These are phyloP conservation scores for Lophius americanus DNA, from an alignment of 2,797 vertebrate genomes.

Conservation along the genomic window DNA sequence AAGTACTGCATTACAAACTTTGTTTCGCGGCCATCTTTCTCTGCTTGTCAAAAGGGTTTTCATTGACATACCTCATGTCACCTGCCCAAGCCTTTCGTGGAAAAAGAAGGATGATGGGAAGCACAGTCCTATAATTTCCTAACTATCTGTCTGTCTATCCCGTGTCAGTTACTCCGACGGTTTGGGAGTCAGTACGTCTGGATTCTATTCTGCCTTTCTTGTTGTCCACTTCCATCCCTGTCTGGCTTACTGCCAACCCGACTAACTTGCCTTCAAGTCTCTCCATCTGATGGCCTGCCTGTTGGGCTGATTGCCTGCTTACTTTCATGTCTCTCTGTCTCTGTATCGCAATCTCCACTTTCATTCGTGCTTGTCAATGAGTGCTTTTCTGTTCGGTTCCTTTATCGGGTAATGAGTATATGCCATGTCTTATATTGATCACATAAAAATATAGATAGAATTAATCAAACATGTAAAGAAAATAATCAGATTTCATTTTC, in stretches of 20 bases:
- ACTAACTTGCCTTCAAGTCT: constrained; percentile 51
- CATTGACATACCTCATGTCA: constrained; percentile 42
- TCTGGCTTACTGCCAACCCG: constrained; percentile 44
- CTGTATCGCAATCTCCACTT: constrained; percentile 2
- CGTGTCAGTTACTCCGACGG: constrained; percentile 52
- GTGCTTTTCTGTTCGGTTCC: constrained; percentile 17
- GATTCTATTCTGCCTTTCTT: constrained; percentile 41
- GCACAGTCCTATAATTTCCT: constrained; percentile 51
- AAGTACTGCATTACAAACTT: constrained; percentile 12
- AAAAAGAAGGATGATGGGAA: constrained; percentile 33
- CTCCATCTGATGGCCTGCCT: constrained; percentile 46
- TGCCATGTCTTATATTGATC: constrained; percentile 9
- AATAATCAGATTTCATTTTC: not conserved
- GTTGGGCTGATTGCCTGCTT: constrained; percentile 31
- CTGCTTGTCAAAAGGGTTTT: constrained; percentile 15
- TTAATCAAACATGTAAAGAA: not conserved
- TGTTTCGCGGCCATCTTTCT: constrained; percentile 28
- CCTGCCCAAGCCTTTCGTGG: constrained; percentile 38
- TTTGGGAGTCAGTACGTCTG: constrained; percentile 43
- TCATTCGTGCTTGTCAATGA: constrained; percentile 26
- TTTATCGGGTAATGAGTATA: not conserved
- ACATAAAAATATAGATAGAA: not conserved
- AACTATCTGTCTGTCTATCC: constrained; percentile 35
- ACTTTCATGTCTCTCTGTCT: constrained; percentile 43
- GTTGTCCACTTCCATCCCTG: constrained; percentile 55